Base-by-base conservation (phyloP, 2,113 vertebrate species). In the Poeciliopsis prolifica region DNA sequence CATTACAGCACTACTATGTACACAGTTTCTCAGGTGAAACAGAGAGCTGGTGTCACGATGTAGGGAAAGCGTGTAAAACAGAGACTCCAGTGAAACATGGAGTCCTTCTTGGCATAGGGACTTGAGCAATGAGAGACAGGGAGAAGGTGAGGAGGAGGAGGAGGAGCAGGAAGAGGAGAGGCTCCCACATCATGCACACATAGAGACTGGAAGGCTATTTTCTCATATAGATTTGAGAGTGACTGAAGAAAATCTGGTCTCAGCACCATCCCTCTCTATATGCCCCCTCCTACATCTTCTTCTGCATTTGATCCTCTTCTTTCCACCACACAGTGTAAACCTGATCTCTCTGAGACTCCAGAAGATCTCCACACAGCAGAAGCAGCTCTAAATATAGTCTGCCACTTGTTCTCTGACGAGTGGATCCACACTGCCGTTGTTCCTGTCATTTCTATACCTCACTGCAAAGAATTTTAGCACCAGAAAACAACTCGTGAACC, bases 1-100 rank as follows among this genome's bases (percentile, higher is more conserved):
- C 85, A 88, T 79, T 91, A 88, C 82, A 89, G 78, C 89, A 91
- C 84, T 85, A 91, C 79, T 92, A 90, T 93, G 87, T 93, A 93
- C 92, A 92, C 84, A 89, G 87, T 80, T 74, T 74, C 84, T 81
- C 76, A 0, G 74, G 81, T 72, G 81, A 75, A 60, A 72, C 78
- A 77, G 85, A 80, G 76, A 81, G 84, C 86, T 42, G 79, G 68
- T 82, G 86, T 80, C 65, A 74, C 6, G 44, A 72, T 83, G 74
- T 77, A 72, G 74, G 81, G 72, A 44, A 70, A 73, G 77, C 68
- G 80, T 61, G 80, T 81, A 86, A 84, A 83, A 86, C 30, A 2
- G 71, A 86, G 85, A 89, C 87, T 86, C 84, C 60, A 54, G 72
- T 84, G 82, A 81, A 88, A 84, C 77, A 15, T 61, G 65, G 84